phyloP scores from a whole-genome alignment of 2,888 invertebrate species.

The Pollenia labialis region DNA sequence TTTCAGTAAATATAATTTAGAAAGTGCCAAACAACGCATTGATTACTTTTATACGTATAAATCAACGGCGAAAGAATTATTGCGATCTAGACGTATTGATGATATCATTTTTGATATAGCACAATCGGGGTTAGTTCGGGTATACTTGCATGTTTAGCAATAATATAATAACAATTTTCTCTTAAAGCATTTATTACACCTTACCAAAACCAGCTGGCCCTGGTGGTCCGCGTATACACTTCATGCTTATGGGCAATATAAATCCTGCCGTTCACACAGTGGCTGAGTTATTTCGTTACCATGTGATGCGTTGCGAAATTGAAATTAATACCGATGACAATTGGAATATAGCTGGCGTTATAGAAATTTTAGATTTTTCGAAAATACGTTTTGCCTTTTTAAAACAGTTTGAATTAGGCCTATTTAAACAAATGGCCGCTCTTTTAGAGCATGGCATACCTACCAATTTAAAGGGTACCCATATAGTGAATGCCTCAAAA shows the following conservation, averaged over 20 bases:
- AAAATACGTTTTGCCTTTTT: conserved; percentile 80
- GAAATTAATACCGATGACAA: conserved; percentile 85
- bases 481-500: conserved; percentile 80
- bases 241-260: conserved; percentile 85
- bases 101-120: conserved; percentile 79
- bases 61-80: conserved; percentile 85
- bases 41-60: conserved; percentile 86
- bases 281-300: conserved; percentile 80
- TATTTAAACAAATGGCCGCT: conserved; percentile 80
- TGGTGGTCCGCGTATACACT: conserved; percentile 85
- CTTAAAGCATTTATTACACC: conserved; percentile 78
- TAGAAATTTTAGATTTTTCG: conserved; percentile 86
- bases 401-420: conserved; percentile 78
- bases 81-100: conserved; percentile 80
- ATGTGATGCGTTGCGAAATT: conserved; percentile 80
- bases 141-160: neutral
- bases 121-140: conserved; percentile 78
- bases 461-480: conserved; percentile 79
- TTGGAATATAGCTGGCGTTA: conserved; percentile 85
- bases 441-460: conserved; percentile 80
- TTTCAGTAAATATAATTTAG: conserved; percentile 85
- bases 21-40: conserved; percentile 85
- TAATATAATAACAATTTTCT: neutral
- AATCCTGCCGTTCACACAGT: conserved; percentile 79
- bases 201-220: conserved; percentile 82